A percentile compares a stretch with the other conserved stretches of the same genome.
Conservation (phyloP, 2,113 vertebrate genomes). For the Condylura cristata region DNA sequence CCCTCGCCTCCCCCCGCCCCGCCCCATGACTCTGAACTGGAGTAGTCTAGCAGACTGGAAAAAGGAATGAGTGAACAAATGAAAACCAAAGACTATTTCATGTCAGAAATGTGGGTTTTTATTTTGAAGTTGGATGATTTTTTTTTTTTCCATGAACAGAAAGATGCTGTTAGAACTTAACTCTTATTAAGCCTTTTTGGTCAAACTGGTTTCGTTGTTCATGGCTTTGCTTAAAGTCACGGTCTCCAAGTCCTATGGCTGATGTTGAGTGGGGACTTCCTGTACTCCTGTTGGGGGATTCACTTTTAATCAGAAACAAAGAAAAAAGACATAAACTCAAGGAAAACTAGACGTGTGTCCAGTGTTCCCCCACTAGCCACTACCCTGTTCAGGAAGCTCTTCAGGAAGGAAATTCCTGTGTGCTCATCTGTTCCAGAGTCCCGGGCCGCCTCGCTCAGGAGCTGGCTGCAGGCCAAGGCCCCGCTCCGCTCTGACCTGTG, state of each 20-base stretch:
- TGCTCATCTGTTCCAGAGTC: fast-evolving
- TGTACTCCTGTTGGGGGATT: not conserved
- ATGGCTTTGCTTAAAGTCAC: not conserved
- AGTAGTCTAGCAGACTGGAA: not conserved
- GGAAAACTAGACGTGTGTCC: fast-evolving
- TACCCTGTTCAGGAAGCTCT: not conserved
- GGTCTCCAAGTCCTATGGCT: not conserved
- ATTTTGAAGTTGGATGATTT: not conserved
- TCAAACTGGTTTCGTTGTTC: not conserved
- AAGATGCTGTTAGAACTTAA: not conserved
- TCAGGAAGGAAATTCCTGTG: not conserved
- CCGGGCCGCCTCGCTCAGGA: no score
- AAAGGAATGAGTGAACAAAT: not conserved
- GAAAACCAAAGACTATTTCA: not conserved
- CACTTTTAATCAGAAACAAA: not conserved
- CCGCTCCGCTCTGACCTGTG: not conserved
- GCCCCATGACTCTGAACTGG: not conserved
- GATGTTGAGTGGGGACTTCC: not conserved
- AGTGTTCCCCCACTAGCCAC: not conserved
- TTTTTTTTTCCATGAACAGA: not conserved
- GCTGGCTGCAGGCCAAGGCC: not conserved
- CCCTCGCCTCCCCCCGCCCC: no score
- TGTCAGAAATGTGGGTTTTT: not conserved
- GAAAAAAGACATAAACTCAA: not conserved
- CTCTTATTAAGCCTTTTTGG: not conserved